phyloP scores from a whole-genome alignment of 2,888 invertebrate genomes.

The Rotaria socialis region DNA sequence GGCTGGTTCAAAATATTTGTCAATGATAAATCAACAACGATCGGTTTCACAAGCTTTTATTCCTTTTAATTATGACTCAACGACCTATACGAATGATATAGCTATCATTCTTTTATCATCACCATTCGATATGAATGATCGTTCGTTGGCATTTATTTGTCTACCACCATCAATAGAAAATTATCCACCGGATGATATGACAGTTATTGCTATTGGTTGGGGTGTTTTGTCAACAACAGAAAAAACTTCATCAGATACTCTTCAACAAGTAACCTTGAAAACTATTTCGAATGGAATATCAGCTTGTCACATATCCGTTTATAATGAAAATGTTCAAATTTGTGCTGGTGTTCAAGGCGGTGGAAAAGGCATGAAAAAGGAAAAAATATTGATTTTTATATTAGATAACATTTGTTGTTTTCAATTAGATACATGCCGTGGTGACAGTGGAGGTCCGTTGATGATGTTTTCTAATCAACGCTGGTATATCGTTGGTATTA shows the following conservation, averaged over 20 bases:
- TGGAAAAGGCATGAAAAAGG: background rate
- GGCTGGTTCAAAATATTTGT: background rate
- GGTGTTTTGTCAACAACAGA: background rate
- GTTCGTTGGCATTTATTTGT: background rate
- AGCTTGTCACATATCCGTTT: background rate
- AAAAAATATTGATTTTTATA: background rate
- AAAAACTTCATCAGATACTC: background rate
- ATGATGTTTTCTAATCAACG: conserved; percentile 14
- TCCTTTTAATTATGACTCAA: background rate
- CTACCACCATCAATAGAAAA: background rate
- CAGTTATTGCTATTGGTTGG: background rate
- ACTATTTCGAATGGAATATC: background rate
- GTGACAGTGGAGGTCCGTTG: conserved; percentile 6
- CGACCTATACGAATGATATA: background rate
- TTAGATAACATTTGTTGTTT: background rate
- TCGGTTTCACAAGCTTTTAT: background rate
- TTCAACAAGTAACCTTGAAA: background rate
- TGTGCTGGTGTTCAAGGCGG: background rate
- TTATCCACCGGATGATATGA: background rate
- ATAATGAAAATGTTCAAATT: background rate
- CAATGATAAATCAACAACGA: background rate
- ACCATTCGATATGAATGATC: conserved; percentile 4
- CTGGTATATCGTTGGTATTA: background rate
- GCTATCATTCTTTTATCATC: background rate
- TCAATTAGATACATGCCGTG: background rate